phyloP scores from a whole-genome alignment of 2,797 vertebrate genomes.

The Gymnoscopelus microlampas region DNA sequence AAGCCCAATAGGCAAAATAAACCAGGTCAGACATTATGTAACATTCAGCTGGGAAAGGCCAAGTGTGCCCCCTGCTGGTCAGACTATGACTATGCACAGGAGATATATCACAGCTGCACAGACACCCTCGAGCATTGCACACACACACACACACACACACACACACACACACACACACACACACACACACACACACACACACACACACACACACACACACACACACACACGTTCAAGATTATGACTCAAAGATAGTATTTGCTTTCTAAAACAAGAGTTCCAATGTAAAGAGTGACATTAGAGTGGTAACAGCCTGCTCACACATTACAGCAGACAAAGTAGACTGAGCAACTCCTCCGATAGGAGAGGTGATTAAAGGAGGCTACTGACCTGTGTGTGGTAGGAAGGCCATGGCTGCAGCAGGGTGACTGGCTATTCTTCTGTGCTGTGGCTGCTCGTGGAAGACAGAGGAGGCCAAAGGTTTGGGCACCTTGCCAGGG shows the following conservation, averaged over 20 bases:
- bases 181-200: too few species aligned
- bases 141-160: too few species aligned
- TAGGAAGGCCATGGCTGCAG: slow-evolving; percentile 75
- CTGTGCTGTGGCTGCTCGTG: slow-evolving; percentile 72
- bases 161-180: too few species aligned
- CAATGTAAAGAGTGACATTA: background rate
- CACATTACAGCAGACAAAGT: background rate
- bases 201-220: too few species aligned
- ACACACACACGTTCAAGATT: too few species aligned
- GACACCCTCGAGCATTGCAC: background rate
- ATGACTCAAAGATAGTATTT: background rate
- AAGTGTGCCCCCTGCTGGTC: slow-evolving; percentile 63
- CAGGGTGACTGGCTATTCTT: slow-evolving; percentile 65
- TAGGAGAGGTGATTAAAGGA: background rate
- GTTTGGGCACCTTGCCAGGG: slow-evolving; percentile 81
- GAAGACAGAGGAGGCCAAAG: slow-evolving; percentile 62
- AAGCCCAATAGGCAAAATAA: slow-evolving; percentile 45
- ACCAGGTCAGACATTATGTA: slow-evolving; percentile 55
- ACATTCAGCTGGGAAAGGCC: slow-evolving; percentile 35
- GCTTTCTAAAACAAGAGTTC: background rate
- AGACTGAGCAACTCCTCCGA: background rate
- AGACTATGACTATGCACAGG: background rate
- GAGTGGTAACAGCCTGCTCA: background rate
- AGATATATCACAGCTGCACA: background rate
- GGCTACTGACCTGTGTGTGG: slow-evolving; percentile 73